A percentile compares a stretch with the other conserved stretches of the same genome.
These are phyloP conservation scores for Dryococelus australis DNA, from an alignment of 2,888 invertebrate genomes.

Conservation along the genomic window DNA sequence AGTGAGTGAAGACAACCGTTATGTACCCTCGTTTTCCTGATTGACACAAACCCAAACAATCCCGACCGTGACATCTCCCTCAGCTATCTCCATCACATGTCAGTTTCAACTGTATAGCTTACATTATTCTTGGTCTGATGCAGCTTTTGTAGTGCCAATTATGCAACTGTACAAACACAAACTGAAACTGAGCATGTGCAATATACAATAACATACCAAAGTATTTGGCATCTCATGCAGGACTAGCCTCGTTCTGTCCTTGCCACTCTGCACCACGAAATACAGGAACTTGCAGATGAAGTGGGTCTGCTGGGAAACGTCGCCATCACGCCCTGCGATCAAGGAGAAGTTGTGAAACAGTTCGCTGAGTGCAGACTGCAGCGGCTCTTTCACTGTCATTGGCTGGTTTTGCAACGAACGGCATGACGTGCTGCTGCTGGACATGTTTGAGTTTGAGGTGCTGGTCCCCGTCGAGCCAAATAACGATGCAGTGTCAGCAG, in stretches of 20 bases:
- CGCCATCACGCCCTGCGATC: slow-evolving; percentile 74
- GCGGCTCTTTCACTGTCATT: slow-evolving; percentile 66
- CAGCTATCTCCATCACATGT: too few species aligned
- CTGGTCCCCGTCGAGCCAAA: slow-evolving; percentile 36
- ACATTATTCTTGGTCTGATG: too few species aligned
- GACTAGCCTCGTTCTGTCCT: slow-evolving; percentile 72
- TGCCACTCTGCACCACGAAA: slow-evolving; percentile 78
- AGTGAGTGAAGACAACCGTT: too few species aligned
- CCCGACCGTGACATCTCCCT: too few species aligned
- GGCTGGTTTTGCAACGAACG: slow-evolving; percentile 28
- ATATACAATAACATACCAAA: slow-evolving; percentile 58
- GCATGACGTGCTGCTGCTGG: slow-evolving; percentile 20
- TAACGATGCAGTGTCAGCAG: slow-evolving; percentile 35
- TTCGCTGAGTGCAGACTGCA: slow-evolving; percentile 70
- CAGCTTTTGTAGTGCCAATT: too few species aligned
- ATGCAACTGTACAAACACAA: too few species aligned
- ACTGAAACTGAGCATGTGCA: too few species aligned
- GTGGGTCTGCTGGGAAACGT: slow-evolving; percentile 82
- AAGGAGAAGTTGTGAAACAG: slow-evolving; percentile 77
- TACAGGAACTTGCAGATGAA: slow-evolving; percentile 82
- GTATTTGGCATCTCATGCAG: slow-evolving; percentile 78
- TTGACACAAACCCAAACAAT: too few species aligned
- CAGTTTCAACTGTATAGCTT: too few species aligned
- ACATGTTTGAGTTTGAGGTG: slow-evolving; percentile 1
- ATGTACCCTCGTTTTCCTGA: too few species aligned